Base-by-base conservation (phyloP, 1,140 invertebrate species). In the Musca vetustissima region DNA sequence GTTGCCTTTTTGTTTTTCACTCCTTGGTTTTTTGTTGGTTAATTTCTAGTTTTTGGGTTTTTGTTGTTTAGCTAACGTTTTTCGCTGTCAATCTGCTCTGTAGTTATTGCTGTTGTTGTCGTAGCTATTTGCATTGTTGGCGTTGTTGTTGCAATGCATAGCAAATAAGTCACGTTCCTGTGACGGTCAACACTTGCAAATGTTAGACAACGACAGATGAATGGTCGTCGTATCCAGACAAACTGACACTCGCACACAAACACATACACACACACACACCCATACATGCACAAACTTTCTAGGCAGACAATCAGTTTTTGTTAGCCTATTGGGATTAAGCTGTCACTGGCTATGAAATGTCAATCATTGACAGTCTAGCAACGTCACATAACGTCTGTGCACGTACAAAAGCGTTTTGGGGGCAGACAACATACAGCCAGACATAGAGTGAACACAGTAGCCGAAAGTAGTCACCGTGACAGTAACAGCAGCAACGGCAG, bases 331-430 rank as follows among this genome's bases (percentile, higher is more conserved):
- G 36, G 36, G 64, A 49, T 65, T 65, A 65, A 65, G 64, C 64
- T 65, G 64, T 65, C 64, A 65, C 47, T 65, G 24, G 64, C 64
- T 65, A 65, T 65, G 64, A 65, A 49, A 65, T 65, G 64, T 65
- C 64, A 65, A 49, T 65, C 64, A 65, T 65, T 65, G 64, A 15
- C 64, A 65, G 25, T 61, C 57, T 61, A 61, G 57, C 36, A 61
- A 61, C 57, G 57, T 61, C 57, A 61, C 57, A 61, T 36, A 61
- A 36, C 28, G 57, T 61, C 57, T 61, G 57, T 22, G 36, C 57
- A 61, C 57, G 57, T 61, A 61, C 57, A 55, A 52, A 52, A 52
- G 17, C 17, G 4, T 19, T n/a, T n/a, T n/a, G n/a, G n/a, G n/a
- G 17, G 1, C 49, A 52, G 17, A 52, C 49, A 52, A 17, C 49